phyloP scores from a whole-genome alignment of 2,888 invertebrate species.

The Lasioglossum leucozonium region DNA sequence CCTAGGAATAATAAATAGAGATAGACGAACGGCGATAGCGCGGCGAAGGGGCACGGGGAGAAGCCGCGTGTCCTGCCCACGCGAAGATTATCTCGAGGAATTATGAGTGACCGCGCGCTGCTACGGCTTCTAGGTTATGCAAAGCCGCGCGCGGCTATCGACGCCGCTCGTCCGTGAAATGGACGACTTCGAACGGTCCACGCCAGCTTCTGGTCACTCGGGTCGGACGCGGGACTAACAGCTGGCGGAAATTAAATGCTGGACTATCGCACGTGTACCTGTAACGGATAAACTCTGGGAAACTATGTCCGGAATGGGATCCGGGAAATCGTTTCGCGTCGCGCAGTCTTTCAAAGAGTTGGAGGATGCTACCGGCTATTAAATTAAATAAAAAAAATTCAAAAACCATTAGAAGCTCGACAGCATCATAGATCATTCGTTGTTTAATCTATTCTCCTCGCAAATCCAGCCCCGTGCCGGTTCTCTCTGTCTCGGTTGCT shows the following conservation, averaged over 20 bases:
- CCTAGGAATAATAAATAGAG: conserved; percentile 82
- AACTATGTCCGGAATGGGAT: background rate
- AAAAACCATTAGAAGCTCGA: background rate
- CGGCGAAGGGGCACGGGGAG: conserved; percentile 60
- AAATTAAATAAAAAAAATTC: too few species aligned
- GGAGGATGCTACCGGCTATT: too few species aligned
- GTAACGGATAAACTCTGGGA: background rate
- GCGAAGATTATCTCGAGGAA: conserved; percentile 82
- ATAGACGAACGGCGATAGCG: conserved; percentile 77
- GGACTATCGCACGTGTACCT: background rate
- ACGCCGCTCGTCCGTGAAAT: conserved; percentile 61
- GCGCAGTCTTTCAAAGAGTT: background rate
- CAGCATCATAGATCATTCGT: background rate
- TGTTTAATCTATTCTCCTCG: background rate
- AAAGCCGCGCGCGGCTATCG: conserved; percentile 63
- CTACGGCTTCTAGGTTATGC: conserved; percentile 78
- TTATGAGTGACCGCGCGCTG: conserved; percentile 78
- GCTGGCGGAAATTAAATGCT: background rate
- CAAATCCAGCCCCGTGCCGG: background rate
- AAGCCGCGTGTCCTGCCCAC: conserved; percentile 77
- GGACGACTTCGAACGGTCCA: conserved; percentile 14
- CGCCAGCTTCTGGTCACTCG: conserved; percentile 5
- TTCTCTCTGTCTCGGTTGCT: background rate
- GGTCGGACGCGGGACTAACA: background rate
- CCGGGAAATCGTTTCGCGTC: background rate